Base-by-base conservation (phyloP, 2,888 invertebrate genomes). In the Synanthedon tipuliformis region DNA sequence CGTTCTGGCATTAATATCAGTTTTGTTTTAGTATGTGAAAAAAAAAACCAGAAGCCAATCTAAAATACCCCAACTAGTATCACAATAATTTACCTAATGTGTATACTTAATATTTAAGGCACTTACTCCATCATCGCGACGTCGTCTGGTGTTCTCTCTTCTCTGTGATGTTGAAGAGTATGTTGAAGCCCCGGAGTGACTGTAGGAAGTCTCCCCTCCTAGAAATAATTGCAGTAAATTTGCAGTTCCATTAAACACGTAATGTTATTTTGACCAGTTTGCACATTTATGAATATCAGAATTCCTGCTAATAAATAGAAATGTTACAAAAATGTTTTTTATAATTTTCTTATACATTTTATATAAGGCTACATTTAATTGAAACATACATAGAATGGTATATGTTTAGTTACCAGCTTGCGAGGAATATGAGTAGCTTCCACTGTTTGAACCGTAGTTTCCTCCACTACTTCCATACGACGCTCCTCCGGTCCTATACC, bases 401-500 rank as follows among this genome's bases (percentile, higher is more conserved):
- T 45, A 45, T 13, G 11, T 13, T 3, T 13, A 50, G 49, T 62
- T 65, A 83, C 85, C 82, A 67, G 83, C 75, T 55, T 67, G 70
- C 15, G 81, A 75, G 50, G 81, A 81, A 56, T 84, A 82, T 2
- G 82, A 78, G 56, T 81, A 81, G 57, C 75, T 75, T 41, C 72
- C 68, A 49, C 66, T 61, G n/a, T 48, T 56, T 18, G 56, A 50
- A 15, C 55, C 54, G 40, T 64, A 63, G 12, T 57, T 52, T 8
- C 57, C 60, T 27, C 68, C 60, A n/a, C 54, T 57, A 11, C 57
- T 51, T 41, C 62, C 65, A 16, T 61, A 59, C 34, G 41, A 12
- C 5, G 57, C 56, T 13, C 56, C 57, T 13, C 59, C 51, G 1
- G 61, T 59, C 13, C n/a, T 15, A 45, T 66, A 62, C 15, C 52